Evolutionary conservation across 2,888 invertebrate species (phyloP).

Genomic region (Athalia rosae): DNA sequence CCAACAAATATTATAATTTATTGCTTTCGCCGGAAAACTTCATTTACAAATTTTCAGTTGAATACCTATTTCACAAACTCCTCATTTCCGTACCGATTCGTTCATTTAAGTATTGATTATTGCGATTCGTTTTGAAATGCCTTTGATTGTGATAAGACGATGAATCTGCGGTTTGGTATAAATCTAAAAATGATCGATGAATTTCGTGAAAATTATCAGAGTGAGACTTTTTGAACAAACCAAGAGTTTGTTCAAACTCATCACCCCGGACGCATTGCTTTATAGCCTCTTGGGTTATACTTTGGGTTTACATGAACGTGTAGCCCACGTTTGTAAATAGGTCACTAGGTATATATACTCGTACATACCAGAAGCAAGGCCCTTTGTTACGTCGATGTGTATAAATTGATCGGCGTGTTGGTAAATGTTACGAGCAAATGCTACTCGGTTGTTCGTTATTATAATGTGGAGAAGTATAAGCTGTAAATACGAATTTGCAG

Average conservation of each 20-base stretch:
- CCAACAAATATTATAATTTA: too few relatives aligned
- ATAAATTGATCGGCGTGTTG: constrained; percentile 45
- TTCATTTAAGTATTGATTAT: too few relatives aligned
- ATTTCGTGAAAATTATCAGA: too few relatives aligned
- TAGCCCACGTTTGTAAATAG: constrained; percentile 56
- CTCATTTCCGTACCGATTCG: too few relatives aligned
- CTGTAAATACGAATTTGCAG: neutral
- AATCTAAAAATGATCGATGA: neutral
- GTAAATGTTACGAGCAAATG: constrained; percentile 26
- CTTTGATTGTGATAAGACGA: too few relatives aligned
- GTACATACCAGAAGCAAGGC: constrained; percentile 49
- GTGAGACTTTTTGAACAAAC: constrained; percentile 2
- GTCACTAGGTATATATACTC: constrained; percentile 58
- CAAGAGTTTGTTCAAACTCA: constrained; percentile 22
- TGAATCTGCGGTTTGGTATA: too few relatives aligned
- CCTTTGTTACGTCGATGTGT: constrained; percentile 50
- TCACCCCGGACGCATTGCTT: constrained; percentile 34
- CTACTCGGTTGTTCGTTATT: neutral
- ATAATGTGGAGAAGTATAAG: neutral
- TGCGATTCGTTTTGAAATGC: too few relatives aligned
- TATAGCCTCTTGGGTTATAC: constrained; percentile 36
- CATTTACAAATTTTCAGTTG: too few relatives aligned
- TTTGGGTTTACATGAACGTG: constrained; percentile 25
- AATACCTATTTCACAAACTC: too few relatives aligned
- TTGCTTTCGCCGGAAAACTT: too few relatives aligned